These are phyloP conservation scores for Incurvaria masculella DNA, from an alignment of 2,888 invertebrate species.

Conservation along the genomic window DNA sequence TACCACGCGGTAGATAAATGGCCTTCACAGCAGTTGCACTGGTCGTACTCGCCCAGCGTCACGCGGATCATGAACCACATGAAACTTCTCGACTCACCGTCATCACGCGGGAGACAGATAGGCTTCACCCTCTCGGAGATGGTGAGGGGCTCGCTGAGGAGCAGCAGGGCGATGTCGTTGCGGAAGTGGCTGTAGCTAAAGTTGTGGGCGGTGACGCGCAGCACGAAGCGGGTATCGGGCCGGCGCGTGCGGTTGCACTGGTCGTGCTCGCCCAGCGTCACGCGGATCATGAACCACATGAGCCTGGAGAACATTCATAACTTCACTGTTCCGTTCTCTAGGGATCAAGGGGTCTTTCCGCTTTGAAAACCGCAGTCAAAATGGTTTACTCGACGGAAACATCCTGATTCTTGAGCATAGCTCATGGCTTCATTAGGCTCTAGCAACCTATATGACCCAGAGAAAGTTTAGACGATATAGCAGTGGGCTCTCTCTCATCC, in stretches of 20 bases:
- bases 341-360: no score
- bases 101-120: slow-evolving; percentile 71
- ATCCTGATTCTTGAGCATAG: no score
- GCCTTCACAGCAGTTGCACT: slow-evolving; percentile 76
- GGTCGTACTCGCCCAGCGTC: slow-evolving; percentile 82
- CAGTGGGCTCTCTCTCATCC: no score
- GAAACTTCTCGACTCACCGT: slow-evolving; percentile 41
- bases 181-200: slow-evolving; percentile 81
- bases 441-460: no score
- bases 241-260: slow-evolving; percentile 69
- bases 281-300: slow-evolving; percentile 91
- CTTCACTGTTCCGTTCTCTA: no score
- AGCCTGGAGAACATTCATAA: slow-evolving; percentile 54
- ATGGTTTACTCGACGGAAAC: no score
- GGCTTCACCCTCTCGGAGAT: slow-evolving; percentile 77
- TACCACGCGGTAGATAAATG: slow-evolving; percentile 70
- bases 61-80: slow-evolving; percentile 63
- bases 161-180: slow-evolving; percentile 79
- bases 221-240: slow-evolving; percentile 72
- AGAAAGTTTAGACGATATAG: no score
- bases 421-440: no score
- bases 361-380: no score
- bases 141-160: slow-evolving; percentile 72
- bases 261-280: slow-evolving; percentile 83
- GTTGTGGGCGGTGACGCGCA: slow-evolving; percentile 70